phyloP scores from a whole-genome alignment of 1,140 invertebrate species.

The Dufourea novaeangliae region DNA sequence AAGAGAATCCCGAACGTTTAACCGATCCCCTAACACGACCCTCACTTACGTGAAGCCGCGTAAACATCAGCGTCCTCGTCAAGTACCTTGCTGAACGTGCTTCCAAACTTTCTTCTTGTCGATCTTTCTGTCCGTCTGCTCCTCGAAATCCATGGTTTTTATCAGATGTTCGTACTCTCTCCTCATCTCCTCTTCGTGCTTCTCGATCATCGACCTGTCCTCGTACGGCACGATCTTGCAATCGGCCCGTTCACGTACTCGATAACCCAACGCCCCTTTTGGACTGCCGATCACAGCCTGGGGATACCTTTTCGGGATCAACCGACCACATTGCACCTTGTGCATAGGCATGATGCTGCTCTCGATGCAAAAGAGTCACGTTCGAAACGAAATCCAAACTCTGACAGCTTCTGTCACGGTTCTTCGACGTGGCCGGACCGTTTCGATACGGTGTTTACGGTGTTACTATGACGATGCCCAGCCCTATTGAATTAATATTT shows the following conservation, averaged over 20 bases:
- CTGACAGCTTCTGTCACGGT: background rate
- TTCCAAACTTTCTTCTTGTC: slow-evolving; percentile 50
- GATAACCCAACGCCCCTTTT: slow-evolving; percentile 60
- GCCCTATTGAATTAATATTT: slow-evolving; percentile 54
- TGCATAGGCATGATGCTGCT: slow-evolving; percentile 57
- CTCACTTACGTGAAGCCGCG: background rate
- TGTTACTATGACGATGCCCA: slow-evolving; percentile 56
- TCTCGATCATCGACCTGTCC: slow-evolving; percentile 25
- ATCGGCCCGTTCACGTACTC: slow-evolving; percentile 38
- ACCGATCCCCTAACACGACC: too few species aligned
- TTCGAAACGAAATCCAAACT: background rate
- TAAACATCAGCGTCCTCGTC: background rate
- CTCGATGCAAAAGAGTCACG: background rate
- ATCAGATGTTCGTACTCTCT: slow-evolving; percentile 52
- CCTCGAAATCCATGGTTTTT: slow-evolving; percentile 53
- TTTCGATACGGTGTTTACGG: slow-evolving; percentile 28
- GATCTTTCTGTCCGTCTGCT: slow-evolving; percentile 60
- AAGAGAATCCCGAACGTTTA: background rate
- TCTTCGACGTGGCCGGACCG: background rate
- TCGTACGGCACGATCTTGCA: slow-evolving; percentile 14
- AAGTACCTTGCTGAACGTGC: slow-evolving; percentile 57
- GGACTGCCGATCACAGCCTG: slow-evolving; percentile 47
- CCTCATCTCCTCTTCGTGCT: slow-evolving; percentile 1
- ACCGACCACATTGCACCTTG: slow-evolving; percentile 28
- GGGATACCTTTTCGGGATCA: slow-evolving; percentile 31